phyloP scores from a whole-genome alignment of 2,113 vertebrate species.

The Podocnemis expansa region DNA sequence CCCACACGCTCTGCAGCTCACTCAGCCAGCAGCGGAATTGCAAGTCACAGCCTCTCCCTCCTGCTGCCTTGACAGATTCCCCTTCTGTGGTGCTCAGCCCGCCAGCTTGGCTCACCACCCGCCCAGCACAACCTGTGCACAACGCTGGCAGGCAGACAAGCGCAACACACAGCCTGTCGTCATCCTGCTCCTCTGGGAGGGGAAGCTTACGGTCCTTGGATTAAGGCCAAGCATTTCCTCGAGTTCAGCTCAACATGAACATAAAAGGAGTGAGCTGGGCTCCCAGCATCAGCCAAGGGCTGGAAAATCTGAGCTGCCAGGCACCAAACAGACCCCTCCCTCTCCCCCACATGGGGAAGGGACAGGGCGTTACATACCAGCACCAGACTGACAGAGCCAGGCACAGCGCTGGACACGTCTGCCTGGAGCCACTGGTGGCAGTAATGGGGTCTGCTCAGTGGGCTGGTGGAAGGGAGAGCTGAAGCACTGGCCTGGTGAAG shows the following conservation, averaged over 20 bases:
- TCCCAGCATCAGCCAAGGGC: constrained; percentile 30
- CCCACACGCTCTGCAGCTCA: accelerated
- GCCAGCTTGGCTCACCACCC: accelerated
- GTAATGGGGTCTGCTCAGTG: background rate
- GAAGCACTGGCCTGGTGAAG: no score
- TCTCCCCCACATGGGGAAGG: background rate
- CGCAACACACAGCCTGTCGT: constrained; percentile 33
- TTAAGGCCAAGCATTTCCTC: constrained; percentile 56
- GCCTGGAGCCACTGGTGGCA: background rate
- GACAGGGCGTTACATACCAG: background rate
- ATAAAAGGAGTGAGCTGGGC: constrained; percentile 71
- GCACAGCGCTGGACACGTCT: no score
- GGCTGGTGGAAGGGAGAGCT: no score
- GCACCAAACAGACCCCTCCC: accelerated
- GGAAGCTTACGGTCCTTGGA: constrained; percentile 59
- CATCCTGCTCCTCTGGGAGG: constrained; percentile 55
- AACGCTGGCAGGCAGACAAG: constrained; percentile 40
- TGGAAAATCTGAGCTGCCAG: constrained; percentile 38
- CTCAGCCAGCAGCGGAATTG: accelerated
- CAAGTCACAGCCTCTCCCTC: background rate
- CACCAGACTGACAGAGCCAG: no score
- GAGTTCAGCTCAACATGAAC: constrained; percentile 67
- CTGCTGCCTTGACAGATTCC: background rate
- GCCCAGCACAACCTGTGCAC: background rate
- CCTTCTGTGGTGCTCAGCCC: no score